Evolutionary conservation across 2,888 invertebrate genomes (phyloP).

Genomic region (Agapetus fuscipes): DNA sequence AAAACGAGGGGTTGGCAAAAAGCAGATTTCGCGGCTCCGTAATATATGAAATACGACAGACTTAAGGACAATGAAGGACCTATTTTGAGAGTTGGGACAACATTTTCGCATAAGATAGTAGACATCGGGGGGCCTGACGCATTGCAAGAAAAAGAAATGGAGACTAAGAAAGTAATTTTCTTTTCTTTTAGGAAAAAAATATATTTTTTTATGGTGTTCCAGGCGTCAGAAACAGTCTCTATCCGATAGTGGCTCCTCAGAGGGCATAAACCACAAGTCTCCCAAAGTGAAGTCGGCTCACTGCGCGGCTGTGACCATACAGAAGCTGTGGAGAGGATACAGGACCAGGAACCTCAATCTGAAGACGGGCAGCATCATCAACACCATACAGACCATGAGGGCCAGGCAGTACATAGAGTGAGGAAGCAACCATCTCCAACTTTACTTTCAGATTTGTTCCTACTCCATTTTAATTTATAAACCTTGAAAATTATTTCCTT

Average conservation of each 20-base stretch:
- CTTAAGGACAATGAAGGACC: too few relatives aligned
- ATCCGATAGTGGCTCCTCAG: constrained; percentile 24
- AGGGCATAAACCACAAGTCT: constrained; percentile 27
- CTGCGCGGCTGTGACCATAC: constrained; percentile 66
- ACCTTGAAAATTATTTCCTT: neutral
- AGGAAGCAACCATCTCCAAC: constrained; percentile 33
- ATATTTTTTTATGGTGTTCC: constrained; percentile 7
- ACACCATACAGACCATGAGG: constrained; percentile 65
- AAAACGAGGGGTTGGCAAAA: too few relatives aligned
- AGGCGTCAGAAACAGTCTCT: constrained; percentile 19
- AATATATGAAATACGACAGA: too few relatives aligned
- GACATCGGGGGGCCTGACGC: too few relatives aligned
- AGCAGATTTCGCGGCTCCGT: too few relatives aligned
- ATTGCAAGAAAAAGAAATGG: neutral
- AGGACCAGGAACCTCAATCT: constrained; percentile 64
- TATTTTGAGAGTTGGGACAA: too few relatives aligned
- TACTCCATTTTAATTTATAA: too few relatives aligned
- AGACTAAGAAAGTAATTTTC: neutral
- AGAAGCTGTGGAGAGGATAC: constrained; percentile 81
- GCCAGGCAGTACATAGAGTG: constrained; percentile 78
- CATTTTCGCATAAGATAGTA: too few relatives aligned
- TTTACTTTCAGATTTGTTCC: neutral
- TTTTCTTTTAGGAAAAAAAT: neutral
- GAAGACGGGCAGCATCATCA: constrained; percentile 50
- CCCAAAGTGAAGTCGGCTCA: constrained; percentile 30